phyloP scores from a whole-genome alignment of 1,140 invertebrate species.

The Drosophila arawakana region DNA sequence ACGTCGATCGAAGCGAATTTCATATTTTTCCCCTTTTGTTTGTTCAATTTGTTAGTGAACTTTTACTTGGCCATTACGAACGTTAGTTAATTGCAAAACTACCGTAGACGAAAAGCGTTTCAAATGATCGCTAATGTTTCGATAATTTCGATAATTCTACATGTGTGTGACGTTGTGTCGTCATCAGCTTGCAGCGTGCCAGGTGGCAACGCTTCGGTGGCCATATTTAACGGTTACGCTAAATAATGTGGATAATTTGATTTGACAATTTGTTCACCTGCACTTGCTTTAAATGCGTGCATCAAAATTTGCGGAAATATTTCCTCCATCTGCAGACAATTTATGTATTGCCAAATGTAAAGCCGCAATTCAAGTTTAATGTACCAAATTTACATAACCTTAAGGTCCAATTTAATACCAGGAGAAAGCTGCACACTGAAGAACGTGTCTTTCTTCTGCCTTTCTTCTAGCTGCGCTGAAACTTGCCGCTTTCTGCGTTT shows the following conservation, averaged over 20 bases:
- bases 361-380: constrained; percentile 54
- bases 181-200: constrained; percentile 44
- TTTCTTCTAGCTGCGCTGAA: constrained; percentile 46
- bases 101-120: constrained; percentile 15
- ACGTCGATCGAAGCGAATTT: constrained; percentile 60
- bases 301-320: constrained; percentile 56
- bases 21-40: constrained; percentile 27
- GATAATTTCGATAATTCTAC: constrained; percentile 29
- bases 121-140: constrained; percentile 19
- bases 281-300: constrained; percentile 58
- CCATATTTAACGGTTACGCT: constrained; percentile 58
- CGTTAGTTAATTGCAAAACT: not conserved
- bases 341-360: constrained; percentile 53
- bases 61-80: not conserved
- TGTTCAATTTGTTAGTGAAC: constrained; percentile 30
- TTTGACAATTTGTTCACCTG: constrained; percentile 77
- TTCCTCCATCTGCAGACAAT: constrained; percentile 12
- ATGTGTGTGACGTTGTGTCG: not conserved
- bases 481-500: constrained; percentile 75
- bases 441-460: constrained; percentile 47
- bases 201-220: constrained; percentile 66
- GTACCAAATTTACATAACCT: constrained; percentile 66
- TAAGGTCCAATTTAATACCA: constrained; percentile 10
- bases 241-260: constrained; percentile 74
- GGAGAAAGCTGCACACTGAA: constrained; percentile 60